Evolutionary conservation across 2,797 vertebrate species (phyloP), one percentile per base, ranked within the genome.

Genomic region (Macropodus opercularis): DNA sequence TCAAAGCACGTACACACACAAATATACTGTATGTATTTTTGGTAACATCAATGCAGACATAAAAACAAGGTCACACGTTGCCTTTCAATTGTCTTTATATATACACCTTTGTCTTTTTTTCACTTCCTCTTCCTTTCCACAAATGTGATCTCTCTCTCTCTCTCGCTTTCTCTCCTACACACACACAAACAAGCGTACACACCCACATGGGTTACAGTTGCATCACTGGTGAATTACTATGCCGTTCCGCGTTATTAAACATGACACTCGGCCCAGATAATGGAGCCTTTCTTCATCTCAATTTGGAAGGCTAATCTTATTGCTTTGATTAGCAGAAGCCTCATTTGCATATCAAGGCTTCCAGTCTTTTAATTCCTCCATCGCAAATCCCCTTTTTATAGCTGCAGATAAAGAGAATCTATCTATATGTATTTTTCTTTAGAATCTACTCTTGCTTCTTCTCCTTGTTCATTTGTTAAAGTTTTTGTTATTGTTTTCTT

Each of bases 251-350:
- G 82, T 94, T 93, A 94, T 94, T 94, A 93, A 92, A 93, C 92
- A 92, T 92, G 92, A 93, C 92, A 93, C 91, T 93, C 89, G 82
- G 87, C 87, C 85, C 84, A 93, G 90, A 93, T 93, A 93, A 93
- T 94, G 90, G 91, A 90, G 90, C 86, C 91, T 93, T 92, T 93
- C 92, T 94, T 93, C 92, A 90, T 93, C 92, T 92, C 91, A 91
- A 92, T 94, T 94, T 91, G 91, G 91, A 93, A 93, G 91, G 89
- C 90, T 93, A 92, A 94, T 94, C 92, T 92, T 88, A 92, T 93
- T 92, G 90, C 92, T 93, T 91, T 94, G 92, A 94, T 94, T 94
- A 93, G 93, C 91, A 89, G 84, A 75, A 88, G 89, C 84, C 68
- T 89, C 85, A 92, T 93, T 92, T 93, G 90, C 92, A 93, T 93